These are phyloP conservation scores for Eubucco bourcierii DNA, from an alignment of 2,113 vertebrate species.

Conservation along the genomic window DNA sequence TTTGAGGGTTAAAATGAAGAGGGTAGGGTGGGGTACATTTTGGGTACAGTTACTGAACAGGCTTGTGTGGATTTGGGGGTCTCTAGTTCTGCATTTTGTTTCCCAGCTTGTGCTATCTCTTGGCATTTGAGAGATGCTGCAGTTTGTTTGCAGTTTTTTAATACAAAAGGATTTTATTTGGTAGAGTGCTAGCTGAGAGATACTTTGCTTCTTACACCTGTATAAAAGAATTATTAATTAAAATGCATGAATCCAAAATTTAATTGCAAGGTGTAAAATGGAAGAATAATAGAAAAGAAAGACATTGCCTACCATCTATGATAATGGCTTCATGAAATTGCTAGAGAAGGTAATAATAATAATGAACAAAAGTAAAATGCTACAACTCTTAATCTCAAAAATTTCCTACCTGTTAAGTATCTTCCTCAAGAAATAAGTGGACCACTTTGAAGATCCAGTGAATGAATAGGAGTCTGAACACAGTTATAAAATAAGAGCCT, in stretches of 20 bases:
- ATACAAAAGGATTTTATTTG: background rate
- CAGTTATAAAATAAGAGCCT: background rate
- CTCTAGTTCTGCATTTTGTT: background rate
- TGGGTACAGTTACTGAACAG: accelerated
- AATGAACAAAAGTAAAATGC: background rate
- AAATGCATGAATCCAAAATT: background rate
- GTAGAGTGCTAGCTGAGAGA: background rate
- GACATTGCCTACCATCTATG: background rate
- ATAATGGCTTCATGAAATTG: background rate
- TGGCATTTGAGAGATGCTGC: background rate
- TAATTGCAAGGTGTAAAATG: background rate
- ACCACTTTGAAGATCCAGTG: background rate
- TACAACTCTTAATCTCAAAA: background rate
- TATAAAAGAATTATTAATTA: background rate
- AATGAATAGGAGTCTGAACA: background rate
- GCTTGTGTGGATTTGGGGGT: accelerated
- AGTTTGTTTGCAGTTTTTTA: background rate
- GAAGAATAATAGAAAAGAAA: background rate
- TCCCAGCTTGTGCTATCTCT: background rate
- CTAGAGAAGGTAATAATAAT: background rate
- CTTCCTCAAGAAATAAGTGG: background rate
- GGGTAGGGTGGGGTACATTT: accelerated
- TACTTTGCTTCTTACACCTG: background rate
- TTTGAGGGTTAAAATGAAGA: accelerated
- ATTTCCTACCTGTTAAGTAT: background rate